These are phyloP conservation scores for Drosophila putrida DNA, from an alignment of 2,888 invertebrate species.

Conservation along the genomic window DNA sequence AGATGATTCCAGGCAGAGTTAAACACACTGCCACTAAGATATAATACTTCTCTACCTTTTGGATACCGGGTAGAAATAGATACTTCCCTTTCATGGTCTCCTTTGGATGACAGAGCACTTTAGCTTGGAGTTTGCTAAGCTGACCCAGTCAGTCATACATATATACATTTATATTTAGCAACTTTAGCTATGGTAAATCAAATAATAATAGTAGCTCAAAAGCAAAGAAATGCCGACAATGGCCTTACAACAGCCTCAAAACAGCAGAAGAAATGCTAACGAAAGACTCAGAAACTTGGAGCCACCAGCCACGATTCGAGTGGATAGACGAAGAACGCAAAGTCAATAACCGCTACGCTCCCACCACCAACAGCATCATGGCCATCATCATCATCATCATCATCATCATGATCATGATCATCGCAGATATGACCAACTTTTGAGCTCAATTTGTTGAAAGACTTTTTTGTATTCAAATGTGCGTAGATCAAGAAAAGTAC, in stretches of 20 bases:
- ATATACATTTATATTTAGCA: background rate
- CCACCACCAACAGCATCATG: constrained; percentile 34
- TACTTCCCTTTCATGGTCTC: constrained; percentile 5
- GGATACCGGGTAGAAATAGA: background rate
- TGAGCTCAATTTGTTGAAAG: background rate
- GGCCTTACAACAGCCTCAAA: constrained; percentile 12
- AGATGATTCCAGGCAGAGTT: too few relatives aligned
- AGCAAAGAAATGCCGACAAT: constrained; percentile 20
- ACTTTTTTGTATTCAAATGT: background rate
- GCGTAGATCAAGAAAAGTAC: background rate
- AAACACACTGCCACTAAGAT: background rate
- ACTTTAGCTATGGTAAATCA: constrained; percentile 4
- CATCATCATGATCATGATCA: background rate
- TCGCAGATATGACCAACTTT: constrained; percentile 6
- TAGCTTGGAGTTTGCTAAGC: constrained; percentile 4
- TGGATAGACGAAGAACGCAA: constrained; percentile 34
- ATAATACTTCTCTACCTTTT: background rate
- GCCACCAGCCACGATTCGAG: constrained; percentile 31
- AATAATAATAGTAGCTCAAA: constrained; percentile 10
- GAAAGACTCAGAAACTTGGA: constrained; percentile 29
- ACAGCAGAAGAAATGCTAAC: constrained; percentile 13
- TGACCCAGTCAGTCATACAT: constrained; percentile 6
- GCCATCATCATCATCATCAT: constrained; percentile 7
- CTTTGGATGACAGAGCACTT: constrained; percentile 5
- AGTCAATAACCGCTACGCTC: constrained; percentile 67